phyloP scores from a whole-genome alignment of 2,888 invertebrate genomes.

The Cosmopolites sordidus region DNA sequence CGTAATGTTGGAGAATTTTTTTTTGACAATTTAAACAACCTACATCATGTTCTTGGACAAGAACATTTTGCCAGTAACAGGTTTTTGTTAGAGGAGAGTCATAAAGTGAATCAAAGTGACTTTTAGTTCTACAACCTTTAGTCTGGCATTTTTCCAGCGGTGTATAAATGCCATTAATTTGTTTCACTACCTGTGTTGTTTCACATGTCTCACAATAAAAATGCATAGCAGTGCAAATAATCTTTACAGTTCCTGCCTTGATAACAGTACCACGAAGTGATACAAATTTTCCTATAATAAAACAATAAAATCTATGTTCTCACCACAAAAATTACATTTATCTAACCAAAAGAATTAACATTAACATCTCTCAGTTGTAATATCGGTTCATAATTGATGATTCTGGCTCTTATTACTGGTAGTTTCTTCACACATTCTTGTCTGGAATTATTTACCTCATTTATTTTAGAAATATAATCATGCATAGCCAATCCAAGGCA shows the following conservation, averaged over 20 bases:
- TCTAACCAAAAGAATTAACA: slow-evolving; percentile 67
- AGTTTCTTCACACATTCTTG: slow-evolving; percentile 48
- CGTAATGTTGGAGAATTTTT: background rate
- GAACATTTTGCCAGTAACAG: slow-evolving; percentile 73
- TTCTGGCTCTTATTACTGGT: slow-evolving; percentile 54
- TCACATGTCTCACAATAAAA: slow-evolving; percentile 72
- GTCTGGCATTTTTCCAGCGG: slow-evolving; percentile 57
- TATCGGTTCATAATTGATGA: slow-evolving; percentile 62
- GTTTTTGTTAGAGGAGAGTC: slow-evolving; percentile 69
- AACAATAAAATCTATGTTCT: background rate
- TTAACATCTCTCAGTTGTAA: slow-evolving; percentile 65
- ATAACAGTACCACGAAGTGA: slow-evolving; percentile 82
- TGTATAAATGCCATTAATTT: slow-evolving; percentile 59
- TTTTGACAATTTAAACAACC: slow-evolving; percentile 3
- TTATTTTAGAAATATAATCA: slow-evolving; percentile 56
- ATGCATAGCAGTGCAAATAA: slow-evolving; percentile 70
- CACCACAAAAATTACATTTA: background rate
- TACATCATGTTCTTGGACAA: slow-evolving; percentile 77
- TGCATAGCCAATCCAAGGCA: slow-evolving; percentile 77
- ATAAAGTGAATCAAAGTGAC: slow-evolving; percentile 61
- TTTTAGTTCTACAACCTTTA: slow-evolving; percentile 54
- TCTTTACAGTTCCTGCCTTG: slow-evolving; percentile 69
- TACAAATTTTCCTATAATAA: slow-evolving; percentile 63
- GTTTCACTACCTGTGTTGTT: slow-evolving; percentile 60
- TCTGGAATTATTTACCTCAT: slow-evolving; percentile 47